Percentiles rank a stretch among this genome's conserved stretches.
Evolutionary conservation across 2,113 vertebrate genomes (phyloP).

Genomic region (Scolopax mira): DNA sequence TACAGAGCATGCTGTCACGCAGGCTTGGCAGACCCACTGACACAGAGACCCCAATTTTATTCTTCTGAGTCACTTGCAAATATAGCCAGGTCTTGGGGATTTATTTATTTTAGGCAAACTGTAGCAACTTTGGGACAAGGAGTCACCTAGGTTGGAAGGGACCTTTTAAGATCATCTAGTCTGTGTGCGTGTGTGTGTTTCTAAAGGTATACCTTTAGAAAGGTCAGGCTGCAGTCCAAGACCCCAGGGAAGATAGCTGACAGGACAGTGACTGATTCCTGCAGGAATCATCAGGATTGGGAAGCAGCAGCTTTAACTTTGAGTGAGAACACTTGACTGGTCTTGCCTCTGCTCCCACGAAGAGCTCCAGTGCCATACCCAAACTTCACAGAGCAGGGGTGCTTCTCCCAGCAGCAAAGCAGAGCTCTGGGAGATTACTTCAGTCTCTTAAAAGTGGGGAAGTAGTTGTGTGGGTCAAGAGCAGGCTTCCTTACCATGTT

Average conservation of each 20-base stretch:
- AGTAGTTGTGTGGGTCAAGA: neutral
- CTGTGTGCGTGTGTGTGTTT: neutral
- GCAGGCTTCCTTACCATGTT: neutral
- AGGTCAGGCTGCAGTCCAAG: neutral
- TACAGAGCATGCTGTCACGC: neutral
- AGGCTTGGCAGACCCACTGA: slow-evolving; percentile 41
- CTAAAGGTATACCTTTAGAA: neutral
- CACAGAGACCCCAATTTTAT: slow-evolving; percentile 43
- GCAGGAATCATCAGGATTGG: neutral
- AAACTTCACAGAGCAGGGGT: neutral
- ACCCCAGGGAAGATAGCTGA: neutral
- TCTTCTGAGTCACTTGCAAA: neutral
- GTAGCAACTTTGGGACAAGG: neutral
- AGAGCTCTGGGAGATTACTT: neutral
- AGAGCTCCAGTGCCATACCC: neutral
- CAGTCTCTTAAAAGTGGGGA: neutral
- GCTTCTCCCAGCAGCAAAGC: neutral
- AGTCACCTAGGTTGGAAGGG: too few relatives aligned
- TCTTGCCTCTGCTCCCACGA: neutral
- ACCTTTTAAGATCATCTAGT: too few relatives aligned
- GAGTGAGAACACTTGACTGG: neutral
- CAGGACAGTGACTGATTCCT: neutral
- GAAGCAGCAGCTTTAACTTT: neutral
- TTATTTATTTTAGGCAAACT: neutral
- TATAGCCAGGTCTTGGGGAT: neutral